A percentile compares a stretch with the other conserved stretches of the same genome.
Conservation (phyloP, 2,888 invertebrate genomes). For the Colostygia pectinataria region DNA sequence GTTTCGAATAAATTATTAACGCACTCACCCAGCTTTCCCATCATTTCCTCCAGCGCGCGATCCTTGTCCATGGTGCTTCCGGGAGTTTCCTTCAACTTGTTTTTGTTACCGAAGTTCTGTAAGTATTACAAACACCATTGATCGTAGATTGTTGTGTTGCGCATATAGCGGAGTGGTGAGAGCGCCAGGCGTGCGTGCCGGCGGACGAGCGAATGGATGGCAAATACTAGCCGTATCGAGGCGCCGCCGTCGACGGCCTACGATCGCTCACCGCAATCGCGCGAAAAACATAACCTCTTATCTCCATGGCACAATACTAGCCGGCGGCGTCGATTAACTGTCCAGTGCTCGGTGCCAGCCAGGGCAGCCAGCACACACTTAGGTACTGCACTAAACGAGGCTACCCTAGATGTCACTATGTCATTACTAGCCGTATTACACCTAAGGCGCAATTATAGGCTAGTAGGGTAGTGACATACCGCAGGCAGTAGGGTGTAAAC, state of each 20-base stretch:
- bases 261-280: conserved; percentile 66
- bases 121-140: conserved; percentile 71
- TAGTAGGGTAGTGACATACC: too few species aligned
- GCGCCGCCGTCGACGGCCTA: conserved; percentile 44
- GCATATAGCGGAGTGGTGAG: conserved; percentile 50
- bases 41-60: conserved; percentile 85
- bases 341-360: neutral
- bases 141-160: conserved; percentile 43
- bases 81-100: conserved; percentile 30
- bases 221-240: conserved; percentile 41
- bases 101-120: conserved; percentile 50
- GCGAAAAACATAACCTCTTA: conserved; percentile 72
- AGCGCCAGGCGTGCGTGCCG: conserved; percentile 70
- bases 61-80: conserved; percentile 82
- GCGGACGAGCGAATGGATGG: conserved; percentile 73
- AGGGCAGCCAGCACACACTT: too few species aligned
- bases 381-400: neutral
- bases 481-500: too few species aligned
- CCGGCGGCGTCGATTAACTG: conserved; percentile 1
- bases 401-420: neutral
- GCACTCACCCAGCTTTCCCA: conserved; percentile 85
- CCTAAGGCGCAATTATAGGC: too few species aligned
- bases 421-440: too few species aligned
- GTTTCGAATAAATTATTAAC: conserved; percentile 39
- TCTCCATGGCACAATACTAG: conserved; percentile 57